A percentile compares a stretch with the other conserved stretches of the same genome.
phyloP scores from a whole-genome alignment of 2,797 vertebrate species.

The Dryobates pubescens region DNA sequence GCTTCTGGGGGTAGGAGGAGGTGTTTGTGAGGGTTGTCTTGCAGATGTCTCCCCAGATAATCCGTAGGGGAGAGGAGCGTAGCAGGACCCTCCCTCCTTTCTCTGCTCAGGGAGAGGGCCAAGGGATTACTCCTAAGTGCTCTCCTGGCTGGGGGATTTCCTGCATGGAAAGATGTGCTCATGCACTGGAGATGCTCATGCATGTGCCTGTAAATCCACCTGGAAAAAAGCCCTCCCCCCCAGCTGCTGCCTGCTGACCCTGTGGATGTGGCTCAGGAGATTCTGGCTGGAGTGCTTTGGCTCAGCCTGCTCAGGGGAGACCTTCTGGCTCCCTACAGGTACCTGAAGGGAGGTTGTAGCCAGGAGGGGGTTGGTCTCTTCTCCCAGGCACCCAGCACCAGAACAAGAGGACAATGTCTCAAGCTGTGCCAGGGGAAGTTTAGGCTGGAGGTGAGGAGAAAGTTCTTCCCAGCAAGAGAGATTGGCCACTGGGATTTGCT shows the following conservation, averaged over 20 bases:
- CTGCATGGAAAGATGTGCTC: not conserved
- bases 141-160: not conserved
- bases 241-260: accelerated
- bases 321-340: too few species aligned
- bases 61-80: accelerated
- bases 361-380: too few species aligned
- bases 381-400: too few species aligned
- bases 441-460: too few species aligned
- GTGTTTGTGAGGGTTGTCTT: not conserved
- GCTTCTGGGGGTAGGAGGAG: not conserved
- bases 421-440: too few species aligned
- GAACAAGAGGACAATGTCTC: too few species aligned
- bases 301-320: not conserved
- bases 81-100: accelerated
- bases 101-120: not conserved
- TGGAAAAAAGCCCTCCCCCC: not conserved
- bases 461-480: too few species aligned
- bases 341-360: too few species aligned
- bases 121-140: not conserved
- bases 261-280: accelerated
- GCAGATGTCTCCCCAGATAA: not conserved
- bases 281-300: accelerated
- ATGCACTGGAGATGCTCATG: not conserved
- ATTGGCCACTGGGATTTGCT: too few species aligned
- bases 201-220: not conserved